Evolutionary conservation across 2,797 vertebrate species (phyloP).

Genomic region (Aphelocoma californica): DNA sequence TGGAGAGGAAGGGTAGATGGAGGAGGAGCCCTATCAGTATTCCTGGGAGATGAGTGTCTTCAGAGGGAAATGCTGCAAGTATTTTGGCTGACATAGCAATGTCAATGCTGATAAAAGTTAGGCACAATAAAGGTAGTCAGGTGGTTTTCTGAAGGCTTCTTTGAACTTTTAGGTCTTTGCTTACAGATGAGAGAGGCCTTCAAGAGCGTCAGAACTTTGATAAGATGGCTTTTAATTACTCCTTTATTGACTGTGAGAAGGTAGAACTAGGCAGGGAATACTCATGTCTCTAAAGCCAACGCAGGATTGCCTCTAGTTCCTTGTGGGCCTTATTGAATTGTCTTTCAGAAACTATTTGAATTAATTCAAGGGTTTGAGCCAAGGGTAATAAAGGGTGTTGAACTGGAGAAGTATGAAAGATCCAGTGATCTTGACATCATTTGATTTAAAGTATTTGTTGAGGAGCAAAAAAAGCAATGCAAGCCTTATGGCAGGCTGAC

Average conservation of each 20-base stretch:
- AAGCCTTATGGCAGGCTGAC: not conserved
- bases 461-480: conserved; percentile 23
- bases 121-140: conserved; percentile 56
- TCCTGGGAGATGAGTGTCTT: conserved; percentile 39
- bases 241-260: conserved; percentile 11
- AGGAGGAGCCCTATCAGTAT: conserved; percentile 40
- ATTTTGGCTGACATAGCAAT: conserved; percentile 63
- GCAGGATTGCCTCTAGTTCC: not conserved
- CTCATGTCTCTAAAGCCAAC: not conserved
- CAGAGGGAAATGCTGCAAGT: not conserved
- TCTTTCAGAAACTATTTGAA: conserved; percentile 50
- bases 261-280: not conserved
- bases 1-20: conserved; percentile 17
- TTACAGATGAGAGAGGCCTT: conserved; percentile 49
- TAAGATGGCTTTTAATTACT: conserved; percentile 44
- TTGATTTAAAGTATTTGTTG: conserved; percentile 50
- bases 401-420: conserved; percentile 34
- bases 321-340: conserved; percentile 17
- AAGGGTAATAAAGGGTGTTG: conserved; percentile 33
- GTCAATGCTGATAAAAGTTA: conserved; percentile 53
- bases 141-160: conserved; percentile 60
- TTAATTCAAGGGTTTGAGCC: conserved; percentile 36
- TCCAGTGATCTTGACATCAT: conserved; percentile 5
- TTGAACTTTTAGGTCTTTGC: conserved; percentile 28
- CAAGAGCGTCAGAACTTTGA: conserved; percentile 18